A percentile compares a stretch with the other conserved stretches of the same genome.
Evolutionary conservation across 1,140 invertebrate species (phyloP).

Genomic region (Galleria mellonella): DNA sequence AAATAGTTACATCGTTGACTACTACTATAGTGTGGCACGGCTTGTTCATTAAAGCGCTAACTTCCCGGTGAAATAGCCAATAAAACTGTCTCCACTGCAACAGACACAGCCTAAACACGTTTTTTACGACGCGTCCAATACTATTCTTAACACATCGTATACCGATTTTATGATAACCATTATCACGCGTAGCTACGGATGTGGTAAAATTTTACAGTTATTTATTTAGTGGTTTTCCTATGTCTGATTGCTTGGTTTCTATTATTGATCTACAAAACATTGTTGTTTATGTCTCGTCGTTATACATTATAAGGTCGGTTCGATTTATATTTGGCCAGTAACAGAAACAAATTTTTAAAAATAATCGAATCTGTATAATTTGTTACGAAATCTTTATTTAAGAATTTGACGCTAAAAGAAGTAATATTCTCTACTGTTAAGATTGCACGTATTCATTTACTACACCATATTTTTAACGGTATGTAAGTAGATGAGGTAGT

Average conservation of each 20-base stretch:
- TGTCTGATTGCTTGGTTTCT: background rate
- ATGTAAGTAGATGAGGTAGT: no score
- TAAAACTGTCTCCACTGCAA: conserved; percentile 51
- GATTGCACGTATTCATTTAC: no score
- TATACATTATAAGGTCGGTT: no score
- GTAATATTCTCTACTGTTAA: no score
- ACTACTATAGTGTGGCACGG: background rate
- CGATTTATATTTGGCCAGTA: no score
- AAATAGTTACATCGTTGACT: no score
- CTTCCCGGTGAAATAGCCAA: conserved; percentile 37
- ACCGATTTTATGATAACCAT: conserved; percentile 48
- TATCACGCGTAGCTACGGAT: conserved; percentile 46
- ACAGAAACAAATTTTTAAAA: no score
- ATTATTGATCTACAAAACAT: conserved; percentile 4
- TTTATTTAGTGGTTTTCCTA: conserved; percentile 55
- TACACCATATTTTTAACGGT: no score
- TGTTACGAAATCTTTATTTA: no score
- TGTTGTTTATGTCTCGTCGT: conserved; percentile 16
- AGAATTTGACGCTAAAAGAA: no score
- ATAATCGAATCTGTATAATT: no score
- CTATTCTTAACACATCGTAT: conserved; percentile 44
- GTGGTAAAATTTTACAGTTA: conserved; percentile 42
- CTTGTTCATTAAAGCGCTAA: conserved; percentile 23
- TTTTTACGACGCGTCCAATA: conserved; percentile 37
- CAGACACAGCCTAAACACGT: conserved; percentile 36